Conservation (phyloP, 2,888 invertebrate genomes). For the Gymnoscelis rufifasciata region DNA sequence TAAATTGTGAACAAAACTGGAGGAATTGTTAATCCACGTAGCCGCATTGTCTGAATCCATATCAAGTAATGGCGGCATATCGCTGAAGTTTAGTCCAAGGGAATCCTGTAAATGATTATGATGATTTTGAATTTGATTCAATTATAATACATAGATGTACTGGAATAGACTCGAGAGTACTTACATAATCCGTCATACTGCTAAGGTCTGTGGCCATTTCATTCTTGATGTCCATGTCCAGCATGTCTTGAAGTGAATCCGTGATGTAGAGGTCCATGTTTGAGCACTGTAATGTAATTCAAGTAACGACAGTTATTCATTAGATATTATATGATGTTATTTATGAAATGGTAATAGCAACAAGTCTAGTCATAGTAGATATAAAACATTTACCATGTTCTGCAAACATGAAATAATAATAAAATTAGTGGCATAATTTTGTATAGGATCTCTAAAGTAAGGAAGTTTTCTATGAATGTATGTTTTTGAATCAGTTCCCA, state of each 20-base stretch:
- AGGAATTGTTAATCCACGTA: conserved; percentile 80
- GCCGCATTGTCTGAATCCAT: conserved; percentile 83
- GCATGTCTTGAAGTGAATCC: conserved; percentile 91
- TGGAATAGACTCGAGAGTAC: conserved; percentile 28
- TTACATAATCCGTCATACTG: conserved; percentile 82
- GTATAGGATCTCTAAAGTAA: too few species aligned
- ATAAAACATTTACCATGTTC: too few species aligned
- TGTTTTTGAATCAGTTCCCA: too few species aligned
- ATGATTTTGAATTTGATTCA: too few species aligned
- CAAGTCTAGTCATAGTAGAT: too few species aligned
- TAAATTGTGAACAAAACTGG: conserved; percentile 83
- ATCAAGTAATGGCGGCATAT: conserved; percentile 81
- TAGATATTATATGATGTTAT: too few species aligned
- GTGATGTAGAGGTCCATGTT: conserved; percentile 82
- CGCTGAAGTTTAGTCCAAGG: conserved; percentile 80
- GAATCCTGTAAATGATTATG: conserved; percentile 68
- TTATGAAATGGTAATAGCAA: too few species aligned
- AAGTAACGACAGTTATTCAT: background rate
- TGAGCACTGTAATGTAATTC: conserved; percentile 54
- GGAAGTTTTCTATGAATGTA: too few species aligned
- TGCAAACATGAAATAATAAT: too few species aligned
- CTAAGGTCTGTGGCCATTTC: conserved; percentile 90
- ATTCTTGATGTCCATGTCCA: conserved; percentile 92
- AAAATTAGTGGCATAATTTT: too few species aligned
- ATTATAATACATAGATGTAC: background rate